Evolutionary conservation across 2,888 invertebrate species (phyloP), one percentile per base, ranked within the genome.

Genomic region (Ctenicera cuprea): DNA sequence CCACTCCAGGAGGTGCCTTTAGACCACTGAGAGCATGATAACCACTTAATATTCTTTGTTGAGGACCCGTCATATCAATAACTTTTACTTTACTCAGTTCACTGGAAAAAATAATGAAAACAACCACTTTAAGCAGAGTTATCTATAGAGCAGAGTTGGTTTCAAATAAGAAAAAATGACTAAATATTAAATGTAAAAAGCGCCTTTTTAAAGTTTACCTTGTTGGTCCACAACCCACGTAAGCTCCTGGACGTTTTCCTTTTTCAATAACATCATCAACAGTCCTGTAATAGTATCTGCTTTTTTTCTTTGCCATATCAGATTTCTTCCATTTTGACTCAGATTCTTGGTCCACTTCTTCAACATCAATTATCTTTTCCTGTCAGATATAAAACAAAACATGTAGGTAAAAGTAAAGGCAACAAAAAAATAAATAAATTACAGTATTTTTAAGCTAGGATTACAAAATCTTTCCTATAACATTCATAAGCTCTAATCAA

Each of bases 1-100:
- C 88, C 84, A 90, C 89, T 83, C 92, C 89, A 3, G 89, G 88
- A 0, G 88, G 85, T 0, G 89, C 84, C 78, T 89, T 88, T 1
- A 90, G 88, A 26, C 95, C 94, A 0, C 94, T 92, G 45, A 98
- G 90, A 0, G 97, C 97, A 87, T 97, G 97, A 86, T 98, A 98
- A 0, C 97, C 97, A 83, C 94, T 95, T 1, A 97, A 89, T 41
- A 99, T 95, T 68, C 97, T 91, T 85, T 95, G 94, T 86, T 99
- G 97, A 0, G 95, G 96, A 0, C 99, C 99, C 7, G 99, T 99
- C 97, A 99, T 97, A 87, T 99, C 99, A 77, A 99, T 99, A 11
- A 99, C 98, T 80, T 98, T 98, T 48, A 97, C 97, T 86, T 95
- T 95, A 37, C 93, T 92, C 62, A 96, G 87, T 81, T 94, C 93